Evolutionary conservation across 2,113 vertebrate genomes (phyloP).

Genomic region (Fulica atra): DNA sequence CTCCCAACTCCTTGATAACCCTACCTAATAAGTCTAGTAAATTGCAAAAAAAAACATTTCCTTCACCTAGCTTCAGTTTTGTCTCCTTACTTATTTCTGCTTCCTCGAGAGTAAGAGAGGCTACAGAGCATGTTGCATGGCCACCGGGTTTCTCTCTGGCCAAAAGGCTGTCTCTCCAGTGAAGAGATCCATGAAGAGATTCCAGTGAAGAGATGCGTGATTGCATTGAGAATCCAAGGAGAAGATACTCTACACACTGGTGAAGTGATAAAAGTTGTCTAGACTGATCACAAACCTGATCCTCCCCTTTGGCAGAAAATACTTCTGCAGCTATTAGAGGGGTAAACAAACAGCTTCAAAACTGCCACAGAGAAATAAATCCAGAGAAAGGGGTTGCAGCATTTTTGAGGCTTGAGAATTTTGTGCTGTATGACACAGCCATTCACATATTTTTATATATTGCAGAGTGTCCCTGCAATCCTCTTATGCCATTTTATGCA

Average conservation of each 20-base stretch:
- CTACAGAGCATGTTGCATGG: not conserved
- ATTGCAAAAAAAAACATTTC: not conserved
- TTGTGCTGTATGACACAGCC: not conserved
- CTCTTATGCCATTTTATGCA: not conserved
- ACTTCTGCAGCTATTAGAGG: not conserved
- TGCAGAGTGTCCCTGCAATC: not conserved
- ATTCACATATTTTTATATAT: not conserved
- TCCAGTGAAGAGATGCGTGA: not conserved
- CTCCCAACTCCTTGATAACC: not conserved
- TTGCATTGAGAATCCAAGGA: not conserved
- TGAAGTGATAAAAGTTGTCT: not conserved
- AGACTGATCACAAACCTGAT: not conserved
- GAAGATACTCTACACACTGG: not conserved
- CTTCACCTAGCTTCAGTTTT: not conserved
- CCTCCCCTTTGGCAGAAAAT: not conserved
- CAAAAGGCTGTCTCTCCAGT: not conserved
- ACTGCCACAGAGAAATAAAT: not conserved
- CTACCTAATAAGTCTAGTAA: not conserved
- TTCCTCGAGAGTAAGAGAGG: not conserved
- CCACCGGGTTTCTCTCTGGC: not conserved
- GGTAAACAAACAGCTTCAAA: not conserved
- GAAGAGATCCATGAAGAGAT: not conserved
- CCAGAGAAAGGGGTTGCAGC: not conserved
- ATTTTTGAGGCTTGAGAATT: not conserved
- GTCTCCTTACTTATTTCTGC: not conserved